Evolutionary conservation across 2,113 vertebrate species (phyloP).

Genomic region (Potamarius usumacintae): DNA sequence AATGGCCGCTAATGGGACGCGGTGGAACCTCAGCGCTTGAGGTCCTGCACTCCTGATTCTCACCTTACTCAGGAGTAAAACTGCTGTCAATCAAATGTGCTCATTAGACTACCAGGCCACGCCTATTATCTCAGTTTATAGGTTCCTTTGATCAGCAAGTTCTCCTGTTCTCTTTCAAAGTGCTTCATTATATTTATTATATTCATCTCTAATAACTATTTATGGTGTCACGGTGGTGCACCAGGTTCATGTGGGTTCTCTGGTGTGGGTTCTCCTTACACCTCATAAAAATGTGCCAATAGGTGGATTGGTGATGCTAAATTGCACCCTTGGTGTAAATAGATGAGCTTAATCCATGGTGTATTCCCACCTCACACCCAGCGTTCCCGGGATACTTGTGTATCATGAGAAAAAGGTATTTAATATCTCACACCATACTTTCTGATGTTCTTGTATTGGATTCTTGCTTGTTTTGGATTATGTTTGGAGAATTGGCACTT

Average conservation of each 20-base stretch:
- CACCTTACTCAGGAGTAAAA: not conserved
- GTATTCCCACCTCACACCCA: not conserved
- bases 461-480: not conserved
- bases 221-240: not conserved
- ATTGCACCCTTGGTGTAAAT: not conserved
- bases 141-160: not conserved
- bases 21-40: not conserved
- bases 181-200: not conserved
- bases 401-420: not conserved
- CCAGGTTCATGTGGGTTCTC: not conserved
- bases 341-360: not conserved
- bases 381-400: not conserved
- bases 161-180: not conserved
- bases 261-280: not conserved
- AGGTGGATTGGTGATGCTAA: not conserved
- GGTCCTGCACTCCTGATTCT: not conserved
- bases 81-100: not conserved
- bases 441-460: not conserved
- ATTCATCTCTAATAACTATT: not conserved
- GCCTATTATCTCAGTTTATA: not conserved
- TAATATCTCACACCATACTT: not conserved
- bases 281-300: not conserved
- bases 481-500: slow-evolving; percentile 6
- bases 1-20: not conserved
- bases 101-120: not conserved